phyloP scores from a whole-genome alignment of 1,140 invertebrate species.

The Diachasma alloeum region DNA sequence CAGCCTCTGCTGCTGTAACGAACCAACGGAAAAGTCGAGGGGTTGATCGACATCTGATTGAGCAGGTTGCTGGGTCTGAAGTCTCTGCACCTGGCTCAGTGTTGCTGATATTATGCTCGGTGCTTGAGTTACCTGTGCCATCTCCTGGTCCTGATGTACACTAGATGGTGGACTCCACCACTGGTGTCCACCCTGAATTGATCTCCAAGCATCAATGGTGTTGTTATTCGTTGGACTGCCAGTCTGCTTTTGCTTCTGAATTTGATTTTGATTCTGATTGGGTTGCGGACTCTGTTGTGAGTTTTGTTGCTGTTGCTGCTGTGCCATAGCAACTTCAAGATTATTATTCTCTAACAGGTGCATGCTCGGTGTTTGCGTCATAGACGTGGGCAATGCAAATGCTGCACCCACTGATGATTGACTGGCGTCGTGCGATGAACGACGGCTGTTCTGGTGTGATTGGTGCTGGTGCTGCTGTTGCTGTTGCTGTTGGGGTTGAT shows the following conservation, averaged over 20 bases:
- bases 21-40: constrained; percentile 62
- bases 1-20: constrained; percentile 56
- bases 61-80: constrained; percentile 39
- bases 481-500: constrained; percentile 26
- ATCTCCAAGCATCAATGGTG: constrained; percentile 61
- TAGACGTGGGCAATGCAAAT: constrained; percentile 52
- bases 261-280: constrained; percentile 19
- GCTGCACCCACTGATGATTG: constrained; percentile 44
- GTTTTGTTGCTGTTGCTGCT: constrained; percentile 41
- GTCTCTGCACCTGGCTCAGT: constrained; percentile 48
- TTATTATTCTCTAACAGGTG: constrained; percentile 62
- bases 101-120: constrained; percentile 42
- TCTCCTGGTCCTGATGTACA: constrained; percentile 45
- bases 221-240: constrained; percentile 62
- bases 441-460: constrained; percentile 26
- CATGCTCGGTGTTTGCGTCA: constrained; percentile 64
- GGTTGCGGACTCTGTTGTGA: constrained; percentile 37
- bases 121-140: constrained; percentile 40
- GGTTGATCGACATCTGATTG: constrained; percentile 60
- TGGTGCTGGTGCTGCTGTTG: constrained; percentile 32
- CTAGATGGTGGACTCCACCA: constrained; percentile 56
- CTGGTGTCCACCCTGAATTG: constrained; percentile 57
- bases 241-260: constrained; percentile 57
- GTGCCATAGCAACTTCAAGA: constrained; percentile 51
- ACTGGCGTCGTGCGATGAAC: constrained; percentile 46